A percentile compares a stretch with the other conserved stretches of the same genome.
These are phyloP conservation scores for Subanguina moxae DNA, from an alignment of 1,140 invertebrate species.

Conservation along the genomic window DNA sequence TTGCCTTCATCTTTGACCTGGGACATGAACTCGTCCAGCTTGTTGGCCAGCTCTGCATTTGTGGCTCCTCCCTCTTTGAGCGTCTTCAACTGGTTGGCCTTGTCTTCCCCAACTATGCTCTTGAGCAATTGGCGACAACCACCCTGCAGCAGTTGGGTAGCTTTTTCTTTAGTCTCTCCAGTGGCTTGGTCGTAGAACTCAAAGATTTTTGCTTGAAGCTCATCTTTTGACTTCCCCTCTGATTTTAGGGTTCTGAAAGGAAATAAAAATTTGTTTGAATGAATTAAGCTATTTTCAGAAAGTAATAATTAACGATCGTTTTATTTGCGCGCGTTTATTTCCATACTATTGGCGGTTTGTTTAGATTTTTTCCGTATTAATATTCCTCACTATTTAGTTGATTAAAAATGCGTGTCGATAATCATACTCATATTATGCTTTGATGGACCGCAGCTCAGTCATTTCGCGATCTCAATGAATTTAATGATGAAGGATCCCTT, in stretches of 20 bases:
- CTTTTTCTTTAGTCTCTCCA: conserved; percentile 22
- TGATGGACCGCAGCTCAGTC: too few species aligned
- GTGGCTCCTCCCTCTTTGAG: conserved; percentile 39
- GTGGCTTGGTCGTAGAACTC: conserved; percentile 25
- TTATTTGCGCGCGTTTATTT: too few species aligned
- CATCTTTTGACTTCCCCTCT: conserved; percentile 14
- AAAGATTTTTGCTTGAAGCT: conserved; percentile 25
- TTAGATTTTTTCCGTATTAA: too few species aligned
- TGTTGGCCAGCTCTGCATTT: conserved; percentile 18
- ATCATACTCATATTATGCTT: too few species aligned
- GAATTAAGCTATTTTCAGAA: conserved; percentile 1
- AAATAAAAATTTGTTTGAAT: not conserved
- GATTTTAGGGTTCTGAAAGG: conserved; percentile 19
- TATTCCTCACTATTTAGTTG: too few species aligned
- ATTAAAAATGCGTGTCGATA: too few species aligned
- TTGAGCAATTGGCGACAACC: conserved; percentile 32
- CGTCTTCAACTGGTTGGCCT: conserved; percentile 37
- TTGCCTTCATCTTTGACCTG: conserved; percentile 39
- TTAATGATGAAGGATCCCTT: too few species aligned
- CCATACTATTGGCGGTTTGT: too few species aligned
- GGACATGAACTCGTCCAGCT: conserved; percentile 22
- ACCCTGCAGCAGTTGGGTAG: conserved; percentile 15
- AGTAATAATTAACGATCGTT: too few species aligned
- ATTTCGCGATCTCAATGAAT: too few species aligned
- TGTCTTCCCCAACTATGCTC: conserved; percentile 40